A percentile compares a stretch with the other conserved stretches of the same genome.
Conservation (phyloP, 2,113 vertebrate species). For the Brachyhypopomus gauderio region DNA sequence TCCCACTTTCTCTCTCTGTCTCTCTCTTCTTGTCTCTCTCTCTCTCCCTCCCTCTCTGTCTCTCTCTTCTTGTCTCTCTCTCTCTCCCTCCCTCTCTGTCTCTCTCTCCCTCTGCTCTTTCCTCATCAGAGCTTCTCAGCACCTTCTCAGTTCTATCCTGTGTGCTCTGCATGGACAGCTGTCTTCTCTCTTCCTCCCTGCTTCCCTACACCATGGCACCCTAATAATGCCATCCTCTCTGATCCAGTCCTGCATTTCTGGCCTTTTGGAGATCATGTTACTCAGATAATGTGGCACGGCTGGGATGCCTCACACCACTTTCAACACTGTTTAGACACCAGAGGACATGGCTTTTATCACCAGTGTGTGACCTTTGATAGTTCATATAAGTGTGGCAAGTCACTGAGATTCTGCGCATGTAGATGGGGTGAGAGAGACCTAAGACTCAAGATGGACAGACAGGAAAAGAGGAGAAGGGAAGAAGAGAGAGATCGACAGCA, state of each 20-base stretch:
- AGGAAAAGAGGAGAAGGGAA: background rate
- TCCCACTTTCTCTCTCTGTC: constrained; percentile 47
- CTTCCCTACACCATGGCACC: background rate
- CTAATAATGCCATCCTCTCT: background rate
- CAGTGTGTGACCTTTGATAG: too few species aligned
- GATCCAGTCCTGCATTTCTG: background rate
- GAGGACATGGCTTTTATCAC: too few species aligned
- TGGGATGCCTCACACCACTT: too few species aligned
- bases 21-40: background rate
- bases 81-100: constrained; percentile 38
- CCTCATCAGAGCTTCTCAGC: constrained; percentile 31
- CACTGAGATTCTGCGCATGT: too few species aligned
- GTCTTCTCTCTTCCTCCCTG: background rate
- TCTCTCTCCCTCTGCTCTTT: constrained; percentile 20
- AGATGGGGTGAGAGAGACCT: too few species aligned
- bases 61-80: constrained; percentile 18
- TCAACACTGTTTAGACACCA: too few species aligned
- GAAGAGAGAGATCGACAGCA: background rate
- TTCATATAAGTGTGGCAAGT: too few species aligned
- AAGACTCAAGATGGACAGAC: background rate
- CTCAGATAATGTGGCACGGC: background rate
- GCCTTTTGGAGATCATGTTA: background rate
- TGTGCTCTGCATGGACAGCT: background rate
- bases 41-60: too few species aligned
- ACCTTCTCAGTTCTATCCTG: constrained; percentile 44